A percentile compares a stretch with the other conserved stretches of the same genome.
phyloP scores from a whole-genome alignment of 2,113 vertebrate species.

The Pelecanus crispus region DNA sequence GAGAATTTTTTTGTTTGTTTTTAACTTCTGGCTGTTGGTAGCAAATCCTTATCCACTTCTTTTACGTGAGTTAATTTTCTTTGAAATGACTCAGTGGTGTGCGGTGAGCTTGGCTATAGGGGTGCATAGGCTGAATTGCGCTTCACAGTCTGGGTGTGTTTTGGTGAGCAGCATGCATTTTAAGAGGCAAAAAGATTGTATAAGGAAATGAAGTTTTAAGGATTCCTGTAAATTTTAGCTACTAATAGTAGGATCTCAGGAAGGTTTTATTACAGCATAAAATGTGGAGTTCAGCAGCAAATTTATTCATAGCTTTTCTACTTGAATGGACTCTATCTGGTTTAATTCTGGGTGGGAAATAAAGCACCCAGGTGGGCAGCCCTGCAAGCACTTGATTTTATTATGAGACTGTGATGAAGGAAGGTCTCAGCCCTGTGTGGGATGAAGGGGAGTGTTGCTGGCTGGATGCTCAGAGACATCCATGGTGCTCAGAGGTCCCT shows the following conservation, averaged over 20 bases:
- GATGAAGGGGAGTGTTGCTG: not conserved
- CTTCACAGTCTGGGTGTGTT: not conserved
- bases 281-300: not conserved
- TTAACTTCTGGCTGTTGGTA: not conserved
- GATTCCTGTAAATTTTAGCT: not conserved
- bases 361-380: not conserved
- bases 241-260: not conserved
- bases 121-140: not conserved
- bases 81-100: not conserved
- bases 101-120: not conserved
- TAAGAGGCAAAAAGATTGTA: not conserved
- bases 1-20: not conserved
- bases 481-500: not conserved
- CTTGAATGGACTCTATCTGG: not conserved
- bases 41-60: not conserved
- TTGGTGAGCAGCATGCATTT: not conserved
- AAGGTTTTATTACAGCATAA: not conserved
- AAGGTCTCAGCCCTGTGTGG: not conserved
- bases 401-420: not conserved
- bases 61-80: not conserved
- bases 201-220: not conserved
- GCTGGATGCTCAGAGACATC: not conserved
- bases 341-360: not conserved
- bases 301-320: constrained; percentile 28
- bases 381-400: not conserved